phyloP scores from a whole-genome alignment of 2,797 vertebrate species.

The Trichosurus vulpecula region DNA sequence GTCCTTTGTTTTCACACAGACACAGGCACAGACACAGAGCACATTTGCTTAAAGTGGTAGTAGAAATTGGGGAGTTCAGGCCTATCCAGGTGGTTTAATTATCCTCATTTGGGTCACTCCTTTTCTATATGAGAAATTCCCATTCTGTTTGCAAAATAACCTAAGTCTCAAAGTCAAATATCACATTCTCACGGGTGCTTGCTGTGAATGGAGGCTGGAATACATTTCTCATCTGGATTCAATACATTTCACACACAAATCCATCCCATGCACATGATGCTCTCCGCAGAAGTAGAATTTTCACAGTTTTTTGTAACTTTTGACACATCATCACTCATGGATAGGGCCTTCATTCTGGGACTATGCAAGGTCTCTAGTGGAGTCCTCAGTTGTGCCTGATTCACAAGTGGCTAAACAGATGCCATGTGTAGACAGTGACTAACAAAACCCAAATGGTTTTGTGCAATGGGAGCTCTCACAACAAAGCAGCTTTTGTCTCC shows the following conservation, averaged over 20 bases:
- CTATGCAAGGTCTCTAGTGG: conserved; percentile 60
- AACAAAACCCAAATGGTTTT: conserved; percentile 72
- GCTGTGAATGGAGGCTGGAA: conserved; percentile 87
- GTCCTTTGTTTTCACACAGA: not conserved
- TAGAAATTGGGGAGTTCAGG: conserved; percentile 52
- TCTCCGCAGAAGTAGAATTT: conserved; percentile 81
- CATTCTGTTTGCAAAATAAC: conserved; percentile 82
- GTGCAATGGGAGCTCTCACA: conserved; percentile 55
- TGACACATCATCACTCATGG: conserved; percentile 83
- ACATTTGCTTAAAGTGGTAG: conserved; percentile 45
- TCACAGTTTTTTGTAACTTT: conserved; percentile 81
- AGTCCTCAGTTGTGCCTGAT: conserved; percentile 71
- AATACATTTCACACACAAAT: conserved; percentile 82
- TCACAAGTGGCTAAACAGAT: conserved; percentile 81
- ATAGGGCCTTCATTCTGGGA: conserved; percentile 67
- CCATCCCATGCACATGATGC: conserved; percentile 72
- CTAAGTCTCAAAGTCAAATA: conserved; percentile 81
- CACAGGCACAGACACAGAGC: not conserved
- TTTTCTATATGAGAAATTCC: conserved; percentile 72
- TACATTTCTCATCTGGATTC: conserved; percentile 82
- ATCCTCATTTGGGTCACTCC: conserved; percentile 62
- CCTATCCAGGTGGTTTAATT: conserved; percentile 52
- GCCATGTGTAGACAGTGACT: conserved; percentile 72
- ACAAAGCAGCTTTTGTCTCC: conserved; percentile 66
- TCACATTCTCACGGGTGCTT: conserved; percentile 80